Base-by-base conservation (phyloP, 1,140 invertebrate genomes). In the Drosophila nannoptera region DNA sequence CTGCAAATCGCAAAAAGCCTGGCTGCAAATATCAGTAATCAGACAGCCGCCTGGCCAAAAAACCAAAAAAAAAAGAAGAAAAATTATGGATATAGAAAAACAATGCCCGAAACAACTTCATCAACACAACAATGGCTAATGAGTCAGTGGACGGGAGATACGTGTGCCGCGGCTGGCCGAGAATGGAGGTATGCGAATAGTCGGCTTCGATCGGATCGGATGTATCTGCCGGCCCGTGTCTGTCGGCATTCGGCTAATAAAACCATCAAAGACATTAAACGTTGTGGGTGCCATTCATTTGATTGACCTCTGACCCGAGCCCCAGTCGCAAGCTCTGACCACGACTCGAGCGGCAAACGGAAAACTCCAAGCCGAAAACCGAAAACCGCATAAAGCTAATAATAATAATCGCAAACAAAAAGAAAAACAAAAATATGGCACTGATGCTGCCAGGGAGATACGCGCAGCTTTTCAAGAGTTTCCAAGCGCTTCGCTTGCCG, bases 261-360 rank as follows among this genome's bases (percentile, higher is more conserved):
- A 84, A 84, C 80, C 80, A 84, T 84, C 80, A 84, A 84, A 86
- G 67, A 69, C 76, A 84, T 84, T 84, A 84, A 86, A 80, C 70
- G 81, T 86, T 86, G 81, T 80, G 80, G 80, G 80, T 84, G 80
- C 80, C 81, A 83, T 83, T 83, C 80, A 83, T 83, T 83, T 83
- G 80, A 69, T 68, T 83, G 80, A 83, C 84, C 80, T 83, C 58
- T 84, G 81, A 83, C 62, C 66, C 76, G 12, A 59, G 43, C 54
- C 55, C 62, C 62, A 77, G 56, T 63, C 43, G 48, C 29, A 31
- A 33, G 8, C 33, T 61, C 69, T 80, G 77, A 76, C 77, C 77
- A 78, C 36, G 46, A 33, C 64, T 38, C 40, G 49, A 5, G 63
- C 48, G 40, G 36, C 35, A 59, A 82, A 65, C 65, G 49, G 45